Conservation (phyloP, 2,888 invertebrate genomes). For the Monoplex corrugatus region DNA sequence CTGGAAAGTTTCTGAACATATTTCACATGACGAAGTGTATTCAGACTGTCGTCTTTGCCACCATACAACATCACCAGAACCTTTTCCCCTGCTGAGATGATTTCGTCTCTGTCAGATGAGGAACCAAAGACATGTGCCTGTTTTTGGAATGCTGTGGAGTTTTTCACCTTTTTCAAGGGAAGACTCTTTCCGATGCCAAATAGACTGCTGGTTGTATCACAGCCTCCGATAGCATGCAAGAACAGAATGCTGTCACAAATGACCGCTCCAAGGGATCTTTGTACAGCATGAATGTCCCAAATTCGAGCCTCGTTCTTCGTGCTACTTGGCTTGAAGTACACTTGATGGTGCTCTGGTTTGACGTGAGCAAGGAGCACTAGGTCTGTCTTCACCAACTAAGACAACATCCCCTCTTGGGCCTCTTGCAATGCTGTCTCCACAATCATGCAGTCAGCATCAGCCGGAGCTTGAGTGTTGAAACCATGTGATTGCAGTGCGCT, state of each 20-base stretch:
- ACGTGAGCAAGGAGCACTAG: conserved; percentile 39
- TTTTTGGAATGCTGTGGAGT: background rate
- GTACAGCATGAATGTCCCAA: background rate
- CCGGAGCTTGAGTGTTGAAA: conserved; percentile 54
- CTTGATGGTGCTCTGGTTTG: background rate
- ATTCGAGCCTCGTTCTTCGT: background rate
- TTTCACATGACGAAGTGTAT: background rate
- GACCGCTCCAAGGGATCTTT: background rate
- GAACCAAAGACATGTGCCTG: background rate
- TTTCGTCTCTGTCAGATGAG: background rate
- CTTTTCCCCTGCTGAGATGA: background rate
- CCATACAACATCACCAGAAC: background rate
- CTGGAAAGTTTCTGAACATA: background rate
- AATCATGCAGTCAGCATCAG: conserved; percentile 68
- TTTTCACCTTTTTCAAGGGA: background rate
- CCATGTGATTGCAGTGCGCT: conserved; percentile 50
- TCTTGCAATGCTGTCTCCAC: conserved; percentile 58
- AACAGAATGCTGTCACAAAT: background rate
- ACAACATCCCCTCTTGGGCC: conserved; percentile 44
- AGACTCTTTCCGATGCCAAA: background rate
- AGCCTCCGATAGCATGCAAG: background rate
- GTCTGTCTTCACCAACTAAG: conserved; percentile 57
- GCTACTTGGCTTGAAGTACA: background rate
- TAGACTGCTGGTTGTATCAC: background rate
- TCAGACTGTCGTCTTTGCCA: background rate